Evolutionary conservation across 2,888 invertebrate species (phyloP).

Genomic region (Ormyrus labotus): DNA sequence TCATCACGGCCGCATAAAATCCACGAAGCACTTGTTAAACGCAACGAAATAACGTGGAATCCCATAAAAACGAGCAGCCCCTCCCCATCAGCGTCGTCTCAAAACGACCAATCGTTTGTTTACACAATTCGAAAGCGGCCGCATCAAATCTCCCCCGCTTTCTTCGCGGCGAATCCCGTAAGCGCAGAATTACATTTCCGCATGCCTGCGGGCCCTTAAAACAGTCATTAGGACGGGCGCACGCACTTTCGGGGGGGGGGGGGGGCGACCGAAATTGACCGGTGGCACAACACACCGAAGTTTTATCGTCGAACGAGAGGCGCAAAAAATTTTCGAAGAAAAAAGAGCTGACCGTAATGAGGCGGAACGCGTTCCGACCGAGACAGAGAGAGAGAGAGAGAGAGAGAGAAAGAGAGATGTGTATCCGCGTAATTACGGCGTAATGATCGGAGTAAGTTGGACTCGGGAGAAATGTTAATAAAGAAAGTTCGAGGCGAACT

Average conservation of each 20-base stretch:
- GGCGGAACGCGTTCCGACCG: background rate
- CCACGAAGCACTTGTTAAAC: no score
- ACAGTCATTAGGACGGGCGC: background rate
- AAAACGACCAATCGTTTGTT: background rate
- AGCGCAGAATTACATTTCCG: background rate
- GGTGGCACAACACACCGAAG: background rate
- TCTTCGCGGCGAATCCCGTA: background rate
- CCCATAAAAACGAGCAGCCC: no score
- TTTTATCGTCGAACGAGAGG: background rate
- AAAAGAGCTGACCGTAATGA: background rate
- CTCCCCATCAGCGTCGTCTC: no score
- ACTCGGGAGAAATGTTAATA: slow-evolving; percentile 5
- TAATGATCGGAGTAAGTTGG: background rate
- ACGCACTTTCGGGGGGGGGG: background rate
- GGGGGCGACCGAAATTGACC: no score
- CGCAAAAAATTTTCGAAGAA: no score
- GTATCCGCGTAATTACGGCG: slow-evolving; percentile 20
- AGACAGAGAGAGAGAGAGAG: slow-evolving; percentile 8
- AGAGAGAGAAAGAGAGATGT: background rate
- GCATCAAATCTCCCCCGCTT: background rate
- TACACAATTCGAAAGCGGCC: background rate
- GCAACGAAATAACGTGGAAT: no score
- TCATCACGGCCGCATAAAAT: no score
- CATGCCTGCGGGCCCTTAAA: background rate
- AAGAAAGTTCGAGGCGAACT: slow-evolving; percentile 11